These are phyloP conservation scores for Goniozus legneri DNA, from an alignment of 1,140 invertebrate species.

Conservation along the genomic window DNA sequence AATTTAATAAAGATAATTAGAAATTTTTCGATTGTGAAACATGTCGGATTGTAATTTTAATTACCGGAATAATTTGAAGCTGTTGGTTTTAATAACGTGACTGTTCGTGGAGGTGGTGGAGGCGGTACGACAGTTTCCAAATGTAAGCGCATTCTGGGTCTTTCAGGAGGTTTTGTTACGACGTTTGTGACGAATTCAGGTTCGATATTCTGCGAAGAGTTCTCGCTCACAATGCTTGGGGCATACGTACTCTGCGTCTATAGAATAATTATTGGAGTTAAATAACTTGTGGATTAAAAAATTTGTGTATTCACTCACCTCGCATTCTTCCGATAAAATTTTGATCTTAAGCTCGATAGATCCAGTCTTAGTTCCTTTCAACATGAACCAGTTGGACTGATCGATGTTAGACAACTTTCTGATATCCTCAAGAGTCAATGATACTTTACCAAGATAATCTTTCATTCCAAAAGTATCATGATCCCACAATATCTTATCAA, in stretches of 20 bases:
- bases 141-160: conserved; percentile 38
- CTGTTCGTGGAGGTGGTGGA: conserved; percentile 40
- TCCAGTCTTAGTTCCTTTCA: conserved; percentile 48
- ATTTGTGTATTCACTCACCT: conserved; percentile 37
- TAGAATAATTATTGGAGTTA: background rate
- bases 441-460: conserved; percentile 57
- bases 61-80: conserved; percentile 30
- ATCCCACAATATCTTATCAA: conserved; percentile 54
- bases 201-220: conserved; percentile 31
- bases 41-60: no score
- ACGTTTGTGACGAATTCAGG: conserved; percentile 23
- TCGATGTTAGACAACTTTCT: conserved; percentile 46
- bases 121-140: conserved; percentile 36
- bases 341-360: conserved; percentile 49
- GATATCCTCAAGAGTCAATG: conserved; percentile 52
- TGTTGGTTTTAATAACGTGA: conserved; percentile 36
- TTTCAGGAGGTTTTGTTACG: conserved; percentile 39
- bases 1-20: background rate
- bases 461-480: conserved; percentile 57
- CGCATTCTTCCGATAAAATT: conserved; percentile 44
- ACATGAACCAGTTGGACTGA: conserved; percentile 44
- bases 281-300: background rate
- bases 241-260: conserved; percentile 42
- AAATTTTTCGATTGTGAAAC: no score
- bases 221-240: conserved; percentile 36